phyloP scores from a whole-genome alignment of 2,113 vertebrate genomes.

The Typhlomys cinereus region DNA sequence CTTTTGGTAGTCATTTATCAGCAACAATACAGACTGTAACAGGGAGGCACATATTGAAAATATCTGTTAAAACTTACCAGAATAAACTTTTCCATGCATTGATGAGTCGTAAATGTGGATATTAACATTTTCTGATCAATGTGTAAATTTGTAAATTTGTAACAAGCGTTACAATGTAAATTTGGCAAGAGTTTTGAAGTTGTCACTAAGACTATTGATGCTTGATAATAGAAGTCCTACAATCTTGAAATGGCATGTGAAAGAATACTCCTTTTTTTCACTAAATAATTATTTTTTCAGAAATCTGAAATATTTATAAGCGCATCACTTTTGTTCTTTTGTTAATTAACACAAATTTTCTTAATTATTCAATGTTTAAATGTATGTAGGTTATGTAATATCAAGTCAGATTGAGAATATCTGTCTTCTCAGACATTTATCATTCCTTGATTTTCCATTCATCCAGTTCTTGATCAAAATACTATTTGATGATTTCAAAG shows the following conservation, averaged over 20 bases:
- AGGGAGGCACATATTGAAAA: neutral
- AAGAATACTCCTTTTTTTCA: neutral
- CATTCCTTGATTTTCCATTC: neutral
- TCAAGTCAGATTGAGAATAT: neutral
- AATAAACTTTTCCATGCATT: neutral
- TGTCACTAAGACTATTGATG: neutral
- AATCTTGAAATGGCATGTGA: neutral
- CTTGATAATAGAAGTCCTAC: neutral
- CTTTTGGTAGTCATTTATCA: no score
- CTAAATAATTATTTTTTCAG: neutral
- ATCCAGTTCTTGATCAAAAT: neutral
- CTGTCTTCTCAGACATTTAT: neutral
- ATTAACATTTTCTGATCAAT: neutral
- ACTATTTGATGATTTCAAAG: neutral
- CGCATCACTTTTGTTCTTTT: neutral
- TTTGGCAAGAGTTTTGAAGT: neutral
- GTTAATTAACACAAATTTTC: neutral
- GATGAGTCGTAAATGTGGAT: neutral
- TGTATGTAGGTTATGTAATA: neutral
- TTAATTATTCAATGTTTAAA: no score
- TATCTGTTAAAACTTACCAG: neutral
- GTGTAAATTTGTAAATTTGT: no score
- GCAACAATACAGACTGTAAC: no score
- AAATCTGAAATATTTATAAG: neutral
- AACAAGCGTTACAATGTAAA: no score